Conservation (phyloP, 2,888 invertebrate species). For the Campoplex nolae region DNA sequence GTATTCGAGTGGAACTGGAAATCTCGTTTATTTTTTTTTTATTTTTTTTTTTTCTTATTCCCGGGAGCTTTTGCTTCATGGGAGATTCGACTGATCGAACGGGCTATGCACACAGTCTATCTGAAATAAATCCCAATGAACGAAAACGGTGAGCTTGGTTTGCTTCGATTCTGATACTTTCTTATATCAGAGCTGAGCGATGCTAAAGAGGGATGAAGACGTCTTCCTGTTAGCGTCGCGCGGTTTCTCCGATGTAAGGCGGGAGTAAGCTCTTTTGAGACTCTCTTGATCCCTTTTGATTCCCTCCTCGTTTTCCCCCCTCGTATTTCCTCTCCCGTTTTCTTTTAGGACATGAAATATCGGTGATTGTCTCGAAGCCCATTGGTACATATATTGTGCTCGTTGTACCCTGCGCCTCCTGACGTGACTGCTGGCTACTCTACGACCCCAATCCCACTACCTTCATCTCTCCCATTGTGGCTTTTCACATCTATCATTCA, state of each 20-base stretch:
- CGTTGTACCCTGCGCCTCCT: constrained; percentile 21
- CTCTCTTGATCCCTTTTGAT: constrained; percentile 6
- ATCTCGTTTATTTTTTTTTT: constrained; percentile 15
- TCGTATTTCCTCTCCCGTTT: constrained; percentile 24
- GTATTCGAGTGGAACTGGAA: background rate
- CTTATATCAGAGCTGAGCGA: constrained; percentile 32
- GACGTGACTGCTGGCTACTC: constrained; percentile 9
- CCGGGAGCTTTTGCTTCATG: background rate
- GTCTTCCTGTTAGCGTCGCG: constrained; percentile 23
- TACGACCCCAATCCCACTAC: background rate
- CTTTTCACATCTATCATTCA: constrained; percentile 72
- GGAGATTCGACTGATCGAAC: constrained; percentile 13
- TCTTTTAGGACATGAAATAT: constrained; percentile 66
- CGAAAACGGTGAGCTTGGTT: constrained; percentile 1
- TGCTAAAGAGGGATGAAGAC: constrained; percentile 8
- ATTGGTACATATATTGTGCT: constrained; percentile 49
- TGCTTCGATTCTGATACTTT: constrained; percentile 37
- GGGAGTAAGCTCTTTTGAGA: constrained; percentile 15
- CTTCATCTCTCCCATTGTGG: constrained; percentile 10
- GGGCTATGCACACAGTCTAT: constrained; percentile 32
- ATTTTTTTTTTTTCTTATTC: constrained; percentile 11
- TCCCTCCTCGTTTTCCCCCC: constrained; percentile 2
- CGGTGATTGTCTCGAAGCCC: constrained; percentile 55
- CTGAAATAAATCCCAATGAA: constrained; percentile 16
- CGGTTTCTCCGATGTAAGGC: background rate